Evolutionary conservation across 2,888 invertebrate genomes (phyloP).

Genomic region (Coelinius sp.): DNA sequence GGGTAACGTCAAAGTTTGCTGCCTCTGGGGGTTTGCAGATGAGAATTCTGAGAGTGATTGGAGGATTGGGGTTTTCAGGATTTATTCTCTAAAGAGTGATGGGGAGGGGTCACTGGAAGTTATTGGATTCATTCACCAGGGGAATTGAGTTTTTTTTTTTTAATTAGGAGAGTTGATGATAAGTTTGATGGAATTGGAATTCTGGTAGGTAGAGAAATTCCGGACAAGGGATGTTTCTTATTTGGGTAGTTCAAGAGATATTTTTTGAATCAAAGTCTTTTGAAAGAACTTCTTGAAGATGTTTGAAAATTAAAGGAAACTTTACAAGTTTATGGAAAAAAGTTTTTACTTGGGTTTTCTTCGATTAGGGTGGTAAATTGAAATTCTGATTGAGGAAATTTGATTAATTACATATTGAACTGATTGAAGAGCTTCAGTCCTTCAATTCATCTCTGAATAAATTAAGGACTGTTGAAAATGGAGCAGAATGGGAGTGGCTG

Average conservation of each 20-base stretch:
- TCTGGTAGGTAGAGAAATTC: neutral
- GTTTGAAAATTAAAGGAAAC: neutral
- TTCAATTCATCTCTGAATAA: neutral
- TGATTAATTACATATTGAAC: neutral
- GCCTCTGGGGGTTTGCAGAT: neutral
- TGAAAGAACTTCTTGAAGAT: neutral
- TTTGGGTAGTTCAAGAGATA: too few relatives aligned
- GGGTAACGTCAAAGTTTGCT: conserved; percentile 5
- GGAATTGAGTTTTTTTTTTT: neutral
- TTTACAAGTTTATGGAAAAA: neutral
- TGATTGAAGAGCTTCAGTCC: neutral
- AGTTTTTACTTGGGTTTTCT: neutral
- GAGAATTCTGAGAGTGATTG: neutral
- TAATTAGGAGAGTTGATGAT: neutral
- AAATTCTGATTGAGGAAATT: neutral
- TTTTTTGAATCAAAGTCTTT: too few relatives aligned
- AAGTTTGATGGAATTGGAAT: neutral
- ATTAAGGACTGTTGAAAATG: neutral
- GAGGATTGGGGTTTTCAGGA: neutral
- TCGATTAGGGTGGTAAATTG: neutral
- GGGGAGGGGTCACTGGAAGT: neutral
- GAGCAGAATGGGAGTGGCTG: neutral
- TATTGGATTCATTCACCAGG: neutral
- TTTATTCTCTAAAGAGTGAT: neutral
- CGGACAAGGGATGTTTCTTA: too few relatives aligned